These are phyloP conservation scores for Sinocyclocheilus maitianheensis DNA, from an alignment of 2,113 vertebrate genomes.

Conservation along the genomic window DNA sequence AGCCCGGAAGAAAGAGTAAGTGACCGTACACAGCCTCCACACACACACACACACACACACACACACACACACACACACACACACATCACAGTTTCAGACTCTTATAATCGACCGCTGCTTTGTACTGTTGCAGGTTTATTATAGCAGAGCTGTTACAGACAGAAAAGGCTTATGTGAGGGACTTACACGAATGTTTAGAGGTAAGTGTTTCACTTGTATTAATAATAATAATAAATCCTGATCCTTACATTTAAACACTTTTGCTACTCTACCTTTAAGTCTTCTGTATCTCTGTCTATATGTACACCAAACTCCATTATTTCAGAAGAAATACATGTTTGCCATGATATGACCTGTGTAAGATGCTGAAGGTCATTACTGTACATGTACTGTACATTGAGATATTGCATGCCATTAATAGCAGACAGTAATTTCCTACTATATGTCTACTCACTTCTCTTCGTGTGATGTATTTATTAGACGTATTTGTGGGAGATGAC, in stretches of 20 bases:
- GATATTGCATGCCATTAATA: neutral
- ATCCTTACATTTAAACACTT: neutral
- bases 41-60: neutral
- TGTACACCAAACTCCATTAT: neutral
- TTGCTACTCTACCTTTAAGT: neutral
- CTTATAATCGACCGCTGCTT: neutral
- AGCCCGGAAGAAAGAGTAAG: constrained; percentile 96
- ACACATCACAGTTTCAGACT: neutral
- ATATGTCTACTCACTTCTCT: too few species aligned
- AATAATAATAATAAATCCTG: neutral
- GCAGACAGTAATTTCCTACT: neutral
- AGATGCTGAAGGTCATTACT: neutral
- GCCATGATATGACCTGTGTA: neutral
- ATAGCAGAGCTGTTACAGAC: constrained; percentile 98
- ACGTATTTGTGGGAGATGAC: constrained; percentile 99
- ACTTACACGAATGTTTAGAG: constrained; percentile 95
- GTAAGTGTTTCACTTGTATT: constrained; percentile 70
- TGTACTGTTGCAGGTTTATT: constrained; percentile 82
- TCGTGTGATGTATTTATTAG: constrained; percentile 66
- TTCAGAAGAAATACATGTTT: neutral
- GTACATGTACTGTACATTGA: neutral
- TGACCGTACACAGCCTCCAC: constrained; percentile 38
- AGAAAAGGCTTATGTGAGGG: constrained; percentile 94
- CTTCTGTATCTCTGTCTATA: neutral
- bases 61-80: neutral